These are phyloP conservation scores for Brevimyrus niger DNA, from an alignment of 2,113 vertebrate genomes.

Conservation along the genomic window DNA sequence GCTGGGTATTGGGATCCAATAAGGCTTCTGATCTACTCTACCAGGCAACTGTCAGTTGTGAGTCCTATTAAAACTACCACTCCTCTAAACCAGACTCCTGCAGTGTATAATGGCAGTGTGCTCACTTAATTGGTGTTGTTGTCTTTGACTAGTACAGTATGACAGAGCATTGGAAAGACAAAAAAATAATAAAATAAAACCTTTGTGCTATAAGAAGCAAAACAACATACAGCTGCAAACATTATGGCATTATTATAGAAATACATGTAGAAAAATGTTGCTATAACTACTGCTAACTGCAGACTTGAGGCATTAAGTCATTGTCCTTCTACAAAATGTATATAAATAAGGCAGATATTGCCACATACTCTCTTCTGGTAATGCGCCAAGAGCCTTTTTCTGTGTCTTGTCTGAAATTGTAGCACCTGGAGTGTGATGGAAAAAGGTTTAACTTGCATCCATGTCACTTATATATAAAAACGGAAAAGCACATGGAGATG, in stretches of 20 bases:
- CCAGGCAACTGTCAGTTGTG: not conserved
- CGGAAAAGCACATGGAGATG: not conserved
- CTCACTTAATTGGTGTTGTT: not conserved
- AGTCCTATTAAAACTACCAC: not conserved
- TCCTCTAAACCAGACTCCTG: not conserved
- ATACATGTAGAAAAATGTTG: not conserved
- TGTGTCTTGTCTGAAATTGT: constrained; percentile 78
- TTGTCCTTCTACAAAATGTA: not conserved
- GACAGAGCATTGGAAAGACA: not conserved
- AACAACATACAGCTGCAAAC: not conserved
- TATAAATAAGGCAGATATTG: not conserved
- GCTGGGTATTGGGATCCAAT: not conserved
- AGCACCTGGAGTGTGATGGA: constrained; percentile 61
- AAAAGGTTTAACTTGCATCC: not conserved
- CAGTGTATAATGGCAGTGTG: not conserved
- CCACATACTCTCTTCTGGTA: constrained; percentile 69
- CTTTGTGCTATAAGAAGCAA: not conserved
- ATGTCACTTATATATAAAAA: not conserved
- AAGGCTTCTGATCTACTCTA: not conserved
- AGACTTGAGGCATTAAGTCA: not conserved
- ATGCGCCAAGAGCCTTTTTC: constrained; percentile 63
- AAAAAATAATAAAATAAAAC: not conserved
- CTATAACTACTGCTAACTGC: not conserved
- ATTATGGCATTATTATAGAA: not conserved
- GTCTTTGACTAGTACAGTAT: not conserved